phyloP scores from a whole-genome alignment of 1,140 invertebrate genomes.

The Microplitis mediator region DNA sequence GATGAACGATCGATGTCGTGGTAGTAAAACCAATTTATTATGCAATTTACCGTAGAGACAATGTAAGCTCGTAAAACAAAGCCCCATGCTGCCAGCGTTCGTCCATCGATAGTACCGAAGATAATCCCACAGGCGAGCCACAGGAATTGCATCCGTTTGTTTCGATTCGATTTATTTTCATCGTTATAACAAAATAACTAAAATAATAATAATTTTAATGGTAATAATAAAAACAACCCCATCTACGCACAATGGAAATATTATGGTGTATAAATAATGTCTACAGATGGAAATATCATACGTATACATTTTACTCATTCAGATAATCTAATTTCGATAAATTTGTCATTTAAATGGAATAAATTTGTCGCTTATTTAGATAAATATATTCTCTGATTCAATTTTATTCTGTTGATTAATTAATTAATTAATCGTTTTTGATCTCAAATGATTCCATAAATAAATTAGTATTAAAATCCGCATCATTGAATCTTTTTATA shows the following conservation, averaged over 20 bases:
- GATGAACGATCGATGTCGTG: conserved; percentile 28
- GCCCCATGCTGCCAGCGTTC: conserved; percentile 19
- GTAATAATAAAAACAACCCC: background rate
- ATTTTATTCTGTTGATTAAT: too few species aligned
- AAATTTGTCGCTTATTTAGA: too few species aligned
- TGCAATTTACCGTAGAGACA: conserved; percentile 38
- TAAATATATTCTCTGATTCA: too few species aligned
- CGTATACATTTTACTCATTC: background rate
- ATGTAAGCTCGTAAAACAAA: conserved; percentile 40
- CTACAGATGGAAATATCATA: background rate
- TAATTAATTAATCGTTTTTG: too few species aligned
- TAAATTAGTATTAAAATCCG: too few species aligned
- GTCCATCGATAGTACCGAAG: conserved; percentile 31
- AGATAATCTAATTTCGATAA: too few species aligned
- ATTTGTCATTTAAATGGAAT: too few species aligned
- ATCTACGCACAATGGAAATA: background rate
- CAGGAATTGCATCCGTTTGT: conserved; percentile 25
- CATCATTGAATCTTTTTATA: too few species aligned
- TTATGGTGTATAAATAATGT: background rate
- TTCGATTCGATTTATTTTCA: conserved; percentile 28
- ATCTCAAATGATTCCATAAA: too few species aligned
- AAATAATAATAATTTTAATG: conserved; percentile 4
- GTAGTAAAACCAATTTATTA: conserved; percentile 29
- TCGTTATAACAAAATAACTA: conserved; percentile 24
- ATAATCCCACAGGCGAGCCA: conserved; percentile 36